Conservation (phyloP, 2,113 vertebrate genomes). For the Mesoclemmys tuberculata region DNA sequence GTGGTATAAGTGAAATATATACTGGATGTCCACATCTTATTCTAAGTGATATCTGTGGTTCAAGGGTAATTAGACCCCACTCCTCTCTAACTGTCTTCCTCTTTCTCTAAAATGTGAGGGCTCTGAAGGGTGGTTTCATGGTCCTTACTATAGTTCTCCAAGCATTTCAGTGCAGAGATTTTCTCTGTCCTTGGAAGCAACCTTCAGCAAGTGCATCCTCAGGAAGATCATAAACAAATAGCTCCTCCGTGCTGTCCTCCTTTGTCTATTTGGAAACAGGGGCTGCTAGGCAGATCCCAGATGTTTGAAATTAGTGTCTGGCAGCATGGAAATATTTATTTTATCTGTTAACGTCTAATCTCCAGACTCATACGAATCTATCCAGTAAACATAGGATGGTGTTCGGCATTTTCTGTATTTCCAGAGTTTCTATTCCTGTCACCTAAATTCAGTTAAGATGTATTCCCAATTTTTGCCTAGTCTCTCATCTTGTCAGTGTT, state of each 20-base stretch:
- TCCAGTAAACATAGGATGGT: background rate
- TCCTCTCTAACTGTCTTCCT: background rate
- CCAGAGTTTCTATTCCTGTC: fast-evolving
- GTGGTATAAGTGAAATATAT: background rate
- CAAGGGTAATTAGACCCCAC: background rate
- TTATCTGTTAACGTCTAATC: background rate
- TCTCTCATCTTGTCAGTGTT: background rate
- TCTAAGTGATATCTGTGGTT: background rate
- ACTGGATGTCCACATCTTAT: background rate
- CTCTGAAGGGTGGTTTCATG: background rate
- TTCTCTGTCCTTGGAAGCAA: background rate
- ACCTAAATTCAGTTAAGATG: fast-evolving
- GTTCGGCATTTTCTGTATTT: background rate
- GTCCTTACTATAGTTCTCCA: background rate
- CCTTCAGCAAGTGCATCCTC: background rate
- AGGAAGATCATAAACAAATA: background rate
- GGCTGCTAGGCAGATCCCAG: background rate
- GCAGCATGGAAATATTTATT: background rate
- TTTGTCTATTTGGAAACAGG: background rate
- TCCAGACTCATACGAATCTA: background rate
- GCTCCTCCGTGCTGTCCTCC: background rate
- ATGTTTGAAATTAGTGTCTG: background rate
- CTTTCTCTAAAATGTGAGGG: background rate
- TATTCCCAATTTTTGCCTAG: background rate
- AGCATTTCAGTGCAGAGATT: background rate